Conservation (phyloP, 2,797 vertebrate species). For the Apogon talboti region DNA sequence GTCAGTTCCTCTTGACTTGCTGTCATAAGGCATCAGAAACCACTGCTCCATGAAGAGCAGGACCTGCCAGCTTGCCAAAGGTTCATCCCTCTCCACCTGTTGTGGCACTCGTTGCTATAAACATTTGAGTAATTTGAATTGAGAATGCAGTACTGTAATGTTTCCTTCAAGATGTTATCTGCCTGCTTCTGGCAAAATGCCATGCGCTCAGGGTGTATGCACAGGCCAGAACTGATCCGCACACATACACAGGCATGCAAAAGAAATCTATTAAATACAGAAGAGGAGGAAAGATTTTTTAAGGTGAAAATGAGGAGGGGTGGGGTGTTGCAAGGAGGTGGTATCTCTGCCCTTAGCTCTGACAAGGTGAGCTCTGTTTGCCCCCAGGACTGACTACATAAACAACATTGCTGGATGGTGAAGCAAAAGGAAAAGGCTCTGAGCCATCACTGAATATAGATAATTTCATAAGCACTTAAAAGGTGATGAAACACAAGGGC, state of each 20-base stretch:
- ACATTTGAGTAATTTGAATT: conserved; percentile 90
- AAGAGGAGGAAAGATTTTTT: background rate
- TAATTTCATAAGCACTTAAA: conserved; percentile 84
- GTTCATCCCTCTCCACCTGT: conserved; percentile 85
- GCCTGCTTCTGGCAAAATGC: conserved; percentile 81
- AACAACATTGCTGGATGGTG: conserved; percentile 76
- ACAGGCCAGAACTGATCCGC: conserved; percentile 65
- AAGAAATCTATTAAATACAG: background rate
- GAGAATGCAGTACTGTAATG: conserved; percentile 91
- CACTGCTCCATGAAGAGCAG: conserved; percentile 68
- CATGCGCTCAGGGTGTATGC: conserved; percentile 70
- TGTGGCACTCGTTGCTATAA: conserved; percentile 98
- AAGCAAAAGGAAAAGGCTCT: conserved; percentile 76
- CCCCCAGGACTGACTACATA: conserved; percentile 66
- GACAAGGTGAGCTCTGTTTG: conserved; percentile 73
- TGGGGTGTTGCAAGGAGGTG: conserved; percentile 34
- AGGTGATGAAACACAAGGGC: conserved; percentile 81
- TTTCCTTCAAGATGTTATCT: conserved; percentile 95
- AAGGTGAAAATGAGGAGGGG: conserved; percentile 6
- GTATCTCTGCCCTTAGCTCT: conserved; percentile 58
- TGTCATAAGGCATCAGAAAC: conserved; percentile 83
- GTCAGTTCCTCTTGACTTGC: conserved; percentile 75
- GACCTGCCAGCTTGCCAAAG: conserved; percentile 69
- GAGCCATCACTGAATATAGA: conserved; percentile 73
- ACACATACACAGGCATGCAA: conserved; percentile 12